These are phyloP conservation scores for Chloroceryle amazona DNA, from an alignment of 2,797 vertebrate species.

Conservation along the genomic window DNA sequence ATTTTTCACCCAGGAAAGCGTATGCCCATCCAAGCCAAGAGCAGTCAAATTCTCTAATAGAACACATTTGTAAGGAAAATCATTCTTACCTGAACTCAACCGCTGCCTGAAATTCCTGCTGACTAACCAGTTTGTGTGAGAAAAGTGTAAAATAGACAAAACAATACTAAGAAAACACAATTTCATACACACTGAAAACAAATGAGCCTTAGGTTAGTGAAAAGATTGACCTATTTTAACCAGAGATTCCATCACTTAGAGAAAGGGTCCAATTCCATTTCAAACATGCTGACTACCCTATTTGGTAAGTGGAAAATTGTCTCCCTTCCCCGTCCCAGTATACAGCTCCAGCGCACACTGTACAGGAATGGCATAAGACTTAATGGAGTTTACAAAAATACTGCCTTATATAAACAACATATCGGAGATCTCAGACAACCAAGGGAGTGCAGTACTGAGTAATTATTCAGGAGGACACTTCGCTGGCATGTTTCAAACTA, in stretches of 20 bases:
- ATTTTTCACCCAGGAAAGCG: too few relatives aligned
- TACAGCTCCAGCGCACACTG: background rate
- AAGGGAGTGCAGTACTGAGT: background rate
- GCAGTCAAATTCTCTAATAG: too few relatives aligned
- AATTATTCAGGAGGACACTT: background rate
- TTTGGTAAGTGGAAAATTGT: background rate
- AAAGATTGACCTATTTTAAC: background rate
- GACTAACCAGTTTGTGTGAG: conserved; percentile 49
- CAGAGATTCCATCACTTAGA: background rate
- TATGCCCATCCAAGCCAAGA: too few relatives aligned
- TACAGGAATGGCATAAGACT: background rate
- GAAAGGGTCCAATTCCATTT: background rate
- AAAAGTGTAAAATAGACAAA: background rate
- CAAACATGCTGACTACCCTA: background rate
- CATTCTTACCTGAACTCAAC: conserved; percentile 37
- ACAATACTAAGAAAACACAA: background rate
- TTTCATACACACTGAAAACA: background rate
- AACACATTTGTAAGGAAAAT: background rate
- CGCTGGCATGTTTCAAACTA: background rate
- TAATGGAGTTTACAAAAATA: background rate
- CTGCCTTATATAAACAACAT: conserved; percentile 1
- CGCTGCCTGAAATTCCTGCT: conserved; percentile 61
- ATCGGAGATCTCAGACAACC: background rate
- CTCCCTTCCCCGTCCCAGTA: background rate
- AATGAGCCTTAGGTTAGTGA: background rate